These are phyloP conservation scores for Hydraecia micacea DNA, from an alignment of 2,888 invertebrate species.

Conservation along the genomic window DNA sequence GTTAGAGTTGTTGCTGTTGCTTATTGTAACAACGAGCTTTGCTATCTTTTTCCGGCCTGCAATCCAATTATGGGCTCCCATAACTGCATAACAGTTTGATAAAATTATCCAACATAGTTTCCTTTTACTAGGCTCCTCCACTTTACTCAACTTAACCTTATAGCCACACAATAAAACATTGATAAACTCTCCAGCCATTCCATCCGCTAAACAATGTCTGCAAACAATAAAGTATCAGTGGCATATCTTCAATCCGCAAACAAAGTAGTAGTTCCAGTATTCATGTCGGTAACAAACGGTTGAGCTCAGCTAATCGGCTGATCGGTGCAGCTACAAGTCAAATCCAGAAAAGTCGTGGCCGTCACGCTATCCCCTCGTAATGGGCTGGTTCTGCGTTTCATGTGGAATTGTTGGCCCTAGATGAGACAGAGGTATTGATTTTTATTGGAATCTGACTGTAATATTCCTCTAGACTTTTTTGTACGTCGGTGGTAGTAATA, in stretches of 20 bases:
- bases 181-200: constrained; percentile 15
- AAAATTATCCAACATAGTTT: background rate
- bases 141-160: background rate
- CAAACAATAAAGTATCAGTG: constrained; percentile 58
- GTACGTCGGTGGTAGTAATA: background rate
- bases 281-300: constrained; percentile 60
- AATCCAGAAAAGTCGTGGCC: constrained; percentile 65
- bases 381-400: constrained; percentile 53
- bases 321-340: constrained; percentile 61
- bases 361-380: constrained; percentile 70
- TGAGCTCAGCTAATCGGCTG: constrained; percentile 58
- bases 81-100: too few species aligned
- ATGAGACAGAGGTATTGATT: constrained; percentile 40
- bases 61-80: too few species aligned
- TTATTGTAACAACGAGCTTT: background rate
- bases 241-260: constrained; percentile 58
- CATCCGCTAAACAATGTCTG: constrained; percentile 38
- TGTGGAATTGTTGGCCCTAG: constrained; percentile 28
- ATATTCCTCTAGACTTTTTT: background rate
- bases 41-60: background rate
- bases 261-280: constrained; percentile 59
- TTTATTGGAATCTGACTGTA: background rate
- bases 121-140: background rate
- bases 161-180: constrained; percentile 18
- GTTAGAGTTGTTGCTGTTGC: background rate